phyloP scores from a whole-genome alignment of 2,888 invertebrate genomes.

The Chrysolina americana region DNA sequence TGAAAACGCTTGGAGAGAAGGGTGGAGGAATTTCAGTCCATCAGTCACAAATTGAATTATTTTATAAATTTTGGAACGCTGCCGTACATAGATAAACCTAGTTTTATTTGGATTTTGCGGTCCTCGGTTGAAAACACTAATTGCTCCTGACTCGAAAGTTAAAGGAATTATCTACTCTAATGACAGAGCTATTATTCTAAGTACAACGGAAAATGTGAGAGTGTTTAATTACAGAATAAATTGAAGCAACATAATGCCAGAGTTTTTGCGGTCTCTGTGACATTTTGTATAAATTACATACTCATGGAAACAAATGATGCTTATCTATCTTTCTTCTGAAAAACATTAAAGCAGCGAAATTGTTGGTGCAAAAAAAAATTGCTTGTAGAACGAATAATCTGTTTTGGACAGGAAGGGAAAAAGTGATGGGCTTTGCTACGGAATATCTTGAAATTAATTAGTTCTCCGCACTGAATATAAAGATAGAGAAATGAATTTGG shows the following conservation, averaged over 20 bases:
- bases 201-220: neutral
- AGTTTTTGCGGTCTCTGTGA: conserved; percentile 8
- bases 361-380: too few species aligned
- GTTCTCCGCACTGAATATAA: too few species aligned
- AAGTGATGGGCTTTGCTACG: too few species aligned
- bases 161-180: neutral
- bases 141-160: neutral
- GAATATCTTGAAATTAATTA: too few species aligned
- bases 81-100: too few species aligned
- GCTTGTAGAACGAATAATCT: too few species aligned
- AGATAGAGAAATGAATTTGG: too few species aligned
- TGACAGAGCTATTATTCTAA: neutral
- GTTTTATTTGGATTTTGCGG: neutral
- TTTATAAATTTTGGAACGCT: too few species aligned
- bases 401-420: too few species aligned
- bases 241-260: neutral
- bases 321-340: conserved; percentile 2
- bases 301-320: neutral
- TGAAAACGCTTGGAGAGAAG: too few species aligned
- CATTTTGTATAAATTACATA: conserved; percentile 9
- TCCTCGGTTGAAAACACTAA: neutral
- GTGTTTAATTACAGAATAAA: conserved; percentile 17
- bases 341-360: neutral
- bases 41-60: too few species aligned
- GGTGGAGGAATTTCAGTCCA: too few species aligned